These are phyloP conservation scores for Rotaria macrura DNA, from an alignment of 2,888 invertebrate species.

Conservation along the genomic window DNA sequence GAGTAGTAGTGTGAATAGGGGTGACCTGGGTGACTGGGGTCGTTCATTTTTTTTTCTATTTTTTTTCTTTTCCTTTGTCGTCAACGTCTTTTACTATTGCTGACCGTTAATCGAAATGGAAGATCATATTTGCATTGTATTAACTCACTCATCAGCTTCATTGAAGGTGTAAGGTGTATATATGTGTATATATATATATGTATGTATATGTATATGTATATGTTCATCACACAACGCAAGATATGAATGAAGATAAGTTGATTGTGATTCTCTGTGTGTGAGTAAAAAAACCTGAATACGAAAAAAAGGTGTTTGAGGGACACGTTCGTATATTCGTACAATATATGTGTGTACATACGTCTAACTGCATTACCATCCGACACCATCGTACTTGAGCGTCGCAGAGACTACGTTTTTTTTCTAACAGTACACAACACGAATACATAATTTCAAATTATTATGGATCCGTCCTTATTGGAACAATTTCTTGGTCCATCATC, in stretches of 20 bases:
- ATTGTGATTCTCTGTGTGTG: background rate
- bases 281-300: background rate
- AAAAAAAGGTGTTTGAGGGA: background rate
- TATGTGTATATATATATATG: background rate
- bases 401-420: background rate
- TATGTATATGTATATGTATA: background rate
- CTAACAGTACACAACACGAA: background rate
- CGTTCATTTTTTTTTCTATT: background rate
- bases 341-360: background rate
- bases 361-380: background rate
- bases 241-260: background rate
- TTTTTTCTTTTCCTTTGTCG: background rate
- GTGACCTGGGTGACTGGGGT: background rate
- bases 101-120: slow-evolving; percentile 15
- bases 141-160: slow-evolving; percentile 8
- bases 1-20: slow-evolving; percentile 1
- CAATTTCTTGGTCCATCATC: slow-evolving; percentile 34
- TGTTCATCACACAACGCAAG: background rate
- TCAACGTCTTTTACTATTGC: background rate
- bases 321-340: background rate
- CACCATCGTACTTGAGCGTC: slow-evolving; percentile 3
- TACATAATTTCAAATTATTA: background rate
- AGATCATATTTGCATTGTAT: slow-evolving; percentile 15
- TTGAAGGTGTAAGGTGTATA: background rate
- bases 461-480: slow-evolving; percentile 33